Evolutionary conservation across 2,113 vertebrate genomes (phyloP).

Genomic region (Ammodytes marinus): DNA sequence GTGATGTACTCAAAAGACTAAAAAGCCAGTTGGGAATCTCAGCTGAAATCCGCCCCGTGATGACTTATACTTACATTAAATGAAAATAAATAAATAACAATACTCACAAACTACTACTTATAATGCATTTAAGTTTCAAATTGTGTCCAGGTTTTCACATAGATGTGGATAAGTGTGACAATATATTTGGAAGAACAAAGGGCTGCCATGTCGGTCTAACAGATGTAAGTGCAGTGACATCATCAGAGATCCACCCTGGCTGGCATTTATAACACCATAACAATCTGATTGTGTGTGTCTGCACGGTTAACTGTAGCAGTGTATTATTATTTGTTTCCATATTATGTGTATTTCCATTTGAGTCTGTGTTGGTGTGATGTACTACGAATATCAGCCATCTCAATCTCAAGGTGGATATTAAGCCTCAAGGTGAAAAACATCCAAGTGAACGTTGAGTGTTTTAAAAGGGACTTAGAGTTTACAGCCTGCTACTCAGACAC

Average conservation of each 20-base stretch:
- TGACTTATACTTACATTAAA: conserved; percentile 18
- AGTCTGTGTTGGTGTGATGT: background rate
- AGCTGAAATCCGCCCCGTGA: conserved; percentile 37
- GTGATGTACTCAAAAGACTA: conserved; percentile 20
- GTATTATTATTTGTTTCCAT: background rate
- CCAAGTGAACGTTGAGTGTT: background rate
- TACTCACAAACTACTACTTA: background rate
- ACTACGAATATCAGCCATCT: background rate
- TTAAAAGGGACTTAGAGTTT: conserved; percentile 9
- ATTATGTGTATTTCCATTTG: background rate
- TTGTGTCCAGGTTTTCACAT: background rate
- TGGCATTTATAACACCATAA: conserved; percentile 52
- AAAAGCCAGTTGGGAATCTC: conserved; percentile 24
- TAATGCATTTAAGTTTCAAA: background rate
- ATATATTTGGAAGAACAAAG: conserved; percentile 32
- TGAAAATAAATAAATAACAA: background rate
- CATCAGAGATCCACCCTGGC: conserved; percentile 33
- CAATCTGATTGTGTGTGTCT: conserved; percentile 13
- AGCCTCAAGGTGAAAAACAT: conserved; percentile 43
- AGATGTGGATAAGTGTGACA: background rate
- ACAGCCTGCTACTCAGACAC: background rate
- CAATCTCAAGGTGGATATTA: conserved; percentile 38
- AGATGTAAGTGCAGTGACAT: conserved; percentile 52
- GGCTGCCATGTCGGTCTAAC: conserved; percentile 13
- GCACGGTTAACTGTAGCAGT: background rate